These are phyloP conservation scores for Pelobates cultripes DNA, from an alignment of 2,797 vertebrate genomes.

Conservation along the genomic window DNA sequence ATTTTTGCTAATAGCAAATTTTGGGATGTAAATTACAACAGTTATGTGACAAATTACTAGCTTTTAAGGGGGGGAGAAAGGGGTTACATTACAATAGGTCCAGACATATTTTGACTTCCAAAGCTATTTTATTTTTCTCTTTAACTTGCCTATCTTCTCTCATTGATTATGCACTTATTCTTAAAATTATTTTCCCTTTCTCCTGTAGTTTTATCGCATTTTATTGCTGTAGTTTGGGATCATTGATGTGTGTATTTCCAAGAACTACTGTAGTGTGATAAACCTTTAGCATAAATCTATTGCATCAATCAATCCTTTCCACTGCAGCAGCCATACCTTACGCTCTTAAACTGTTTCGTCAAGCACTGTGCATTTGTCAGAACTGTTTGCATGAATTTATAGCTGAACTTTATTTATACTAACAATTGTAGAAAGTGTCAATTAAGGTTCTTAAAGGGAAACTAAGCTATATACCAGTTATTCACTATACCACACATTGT, in stretches of 20 bases:
- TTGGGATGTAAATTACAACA: too few relatives aligned
- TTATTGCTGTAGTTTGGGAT: neutral
- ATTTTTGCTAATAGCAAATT: too few relatives aligned
- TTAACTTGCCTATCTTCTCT: neutral
- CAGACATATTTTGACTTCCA: too few relatives aligned
- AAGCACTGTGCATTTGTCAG: neutral
- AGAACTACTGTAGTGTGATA: slow-evolving; percentile 15
- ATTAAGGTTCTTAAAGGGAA: too few relatives aligned
- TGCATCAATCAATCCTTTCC: slow-evolving; percentile 5
- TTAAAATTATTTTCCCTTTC: neutral
- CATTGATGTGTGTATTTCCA: neutral
- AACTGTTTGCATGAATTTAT: neutral
- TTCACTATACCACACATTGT: too few relatives aligned
- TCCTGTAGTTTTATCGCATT: neutral
- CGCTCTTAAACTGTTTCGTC: neutral
- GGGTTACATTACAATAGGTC: too few relatives aligned
- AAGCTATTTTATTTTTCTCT: neutral
- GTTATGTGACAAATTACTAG: too few relatives aligned
- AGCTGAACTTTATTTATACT: neutral
- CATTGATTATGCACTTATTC: neutral
- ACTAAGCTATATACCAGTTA: too few relatives aligned
- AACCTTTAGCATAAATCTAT: slow-evolving; percentile 19
- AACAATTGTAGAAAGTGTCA: too few relatives aligned
- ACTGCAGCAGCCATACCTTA: neutral
- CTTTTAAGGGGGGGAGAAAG: too few relatives aligned